These are phyloP conservation scores for Hydropsyche tenuis DNA, from an alignment of 1,140 invertebrate species.

Conservation along the genomic window DNA sequence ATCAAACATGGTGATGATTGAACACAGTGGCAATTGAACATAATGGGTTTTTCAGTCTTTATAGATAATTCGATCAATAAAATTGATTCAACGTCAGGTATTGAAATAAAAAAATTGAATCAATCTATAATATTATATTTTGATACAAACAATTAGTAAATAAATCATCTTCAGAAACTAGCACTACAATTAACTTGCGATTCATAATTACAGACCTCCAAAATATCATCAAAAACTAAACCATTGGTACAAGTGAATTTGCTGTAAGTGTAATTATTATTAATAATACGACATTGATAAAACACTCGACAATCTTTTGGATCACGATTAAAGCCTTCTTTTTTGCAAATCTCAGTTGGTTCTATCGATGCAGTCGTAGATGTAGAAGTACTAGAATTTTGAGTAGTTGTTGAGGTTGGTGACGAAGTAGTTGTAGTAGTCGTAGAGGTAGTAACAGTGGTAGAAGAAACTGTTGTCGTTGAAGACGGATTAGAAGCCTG, in stretches of 20 bases:
- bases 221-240: neutral
- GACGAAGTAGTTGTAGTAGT: neutral
- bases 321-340: slow-evolving; percentile 14
- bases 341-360: slow-evolving; percentile 4
- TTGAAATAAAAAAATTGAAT: too few relatives aligned
- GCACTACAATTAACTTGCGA: slow-evolving; percentile 4
- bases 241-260: neutral
- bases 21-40: too few relatives aligned
- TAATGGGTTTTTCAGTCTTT: too few relatives aligned
- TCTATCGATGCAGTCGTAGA: neutral
- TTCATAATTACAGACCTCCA: neutral
- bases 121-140: too few relatives aligned
- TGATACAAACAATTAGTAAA: too few relatives aligned
- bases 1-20: too few relatives aligned
- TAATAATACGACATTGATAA: slow-evolving; percentile 2
- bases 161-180: too few relatives aligned
- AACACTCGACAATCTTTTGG: slow-evolving; percentile 8
- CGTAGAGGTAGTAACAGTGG: neutral
- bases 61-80: too few relatives aligned
- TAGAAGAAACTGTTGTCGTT: neutral
- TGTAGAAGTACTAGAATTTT: neutral
- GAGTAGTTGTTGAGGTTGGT: neutral
- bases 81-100: too few relatives aligned
- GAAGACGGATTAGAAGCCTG: neutral
- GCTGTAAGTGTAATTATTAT: neutral